phyloP scores from a whole-genome alignment of 1,140 invertebrate species.

The Neodiprion lecontei region DNA sequence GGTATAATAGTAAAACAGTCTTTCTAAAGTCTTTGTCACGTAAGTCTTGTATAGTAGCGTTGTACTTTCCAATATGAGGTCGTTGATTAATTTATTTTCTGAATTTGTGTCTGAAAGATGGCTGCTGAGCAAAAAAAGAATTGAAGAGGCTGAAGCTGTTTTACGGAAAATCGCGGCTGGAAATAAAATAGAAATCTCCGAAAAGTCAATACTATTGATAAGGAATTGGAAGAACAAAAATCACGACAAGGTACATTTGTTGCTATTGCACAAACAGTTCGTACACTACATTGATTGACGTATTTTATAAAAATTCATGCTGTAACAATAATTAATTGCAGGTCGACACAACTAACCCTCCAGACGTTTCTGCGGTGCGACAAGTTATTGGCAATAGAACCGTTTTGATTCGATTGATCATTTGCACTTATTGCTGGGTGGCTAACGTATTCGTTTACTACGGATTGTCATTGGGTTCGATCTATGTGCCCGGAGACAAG shows the following conservation, averaged over 20 bases:
- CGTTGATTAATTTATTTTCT: not conserved
- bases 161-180: slow-evolving; percentile 70
- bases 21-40: not conserved
- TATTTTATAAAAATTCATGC: too few species aligned
- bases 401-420: slow-evolving; percentile 67
- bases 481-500: slow-evolving; percentile 74
- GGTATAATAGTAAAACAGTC: slow-evolving; percentile 28
- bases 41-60: not conserved
- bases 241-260: not conserved
- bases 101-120: slow-evolving; percentile 64
- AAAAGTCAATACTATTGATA: slow-evolving; percentile 47
- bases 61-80: not conserved
- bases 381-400: slow-evolving; percentile 65
- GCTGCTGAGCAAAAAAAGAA: slow-evolving; percentile 74
- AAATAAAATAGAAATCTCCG: slow-evolving; percentile 69
- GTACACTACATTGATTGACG: too few species aligned
- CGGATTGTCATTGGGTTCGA: slow-evolving; percentile 81
- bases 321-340: not conserved
- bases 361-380: slow-evolving; percentile 34
- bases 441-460: slow-evolving; percentile 80
- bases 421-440: slow-evolving; percentile 74
- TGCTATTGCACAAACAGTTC: too few species aligned
- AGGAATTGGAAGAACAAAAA: not conserved
- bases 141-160: slow-evolving; percentile 67
- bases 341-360: not conserved